Conservation (phyloP, 2,113 vertebrate species). For the Hemicordylus capensis region DNA sequence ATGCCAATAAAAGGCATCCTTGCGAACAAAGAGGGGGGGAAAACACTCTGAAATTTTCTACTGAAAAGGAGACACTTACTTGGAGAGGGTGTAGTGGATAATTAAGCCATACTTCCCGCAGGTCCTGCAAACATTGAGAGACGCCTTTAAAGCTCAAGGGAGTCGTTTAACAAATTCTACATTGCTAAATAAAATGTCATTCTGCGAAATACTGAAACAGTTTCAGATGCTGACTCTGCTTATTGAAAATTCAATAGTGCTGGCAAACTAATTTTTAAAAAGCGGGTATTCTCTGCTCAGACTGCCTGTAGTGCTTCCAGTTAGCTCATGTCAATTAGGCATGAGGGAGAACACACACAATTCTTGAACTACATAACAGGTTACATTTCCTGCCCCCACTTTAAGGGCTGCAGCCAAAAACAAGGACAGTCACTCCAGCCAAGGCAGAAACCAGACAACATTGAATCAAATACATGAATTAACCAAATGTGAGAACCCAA, state of each 20-base stretch:
- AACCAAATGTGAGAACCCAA: background rate
- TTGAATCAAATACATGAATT: background rate
- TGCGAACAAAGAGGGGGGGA: constrained; percentile 33
- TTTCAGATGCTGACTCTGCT: constrained; percentile 80
- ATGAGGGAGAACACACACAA: constrained; percentile 26
- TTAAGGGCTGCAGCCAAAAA: constrained; percentile 41
- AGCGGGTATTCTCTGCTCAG: constrained; percentile 72
- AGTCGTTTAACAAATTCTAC: constrained; percentile 76
- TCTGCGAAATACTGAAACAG: constrained; percentile 77
- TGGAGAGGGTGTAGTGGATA: constrained; percentile 97
- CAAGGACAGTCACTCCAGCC: background rate
- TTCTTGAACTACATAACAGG: constrained; percentile 52
- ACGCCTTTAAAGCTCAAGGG: constrained; percentile 76
- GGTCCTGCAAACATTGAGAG: constrained; percentile 84
- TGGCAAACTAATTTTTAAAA: constrained; percentile 78
- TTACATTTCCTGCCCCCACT: background rate
- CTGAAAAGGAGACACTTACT: constrained; percentile 80
- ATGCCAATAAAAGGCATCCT: constrained; percentile 42
- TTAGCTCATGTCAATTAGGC: constrained; percentile 69
- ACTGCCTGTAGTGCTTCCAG: constrained; percentile 69
- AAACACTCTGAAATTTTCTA: constrained; percentile 36
- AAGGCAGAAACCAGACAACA: background rate
- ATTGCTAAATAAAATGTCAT: constrained; percentile 81
- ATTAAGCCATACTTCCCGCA: constrained; percentile 98
- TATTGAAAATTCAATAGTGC: constrained; percentile 79